These are phyloP conservation scores for Colistium nudipinnis DNA, from an alignment of 2,113 vertebrate species.

Conservation along the genomic window DNA sequence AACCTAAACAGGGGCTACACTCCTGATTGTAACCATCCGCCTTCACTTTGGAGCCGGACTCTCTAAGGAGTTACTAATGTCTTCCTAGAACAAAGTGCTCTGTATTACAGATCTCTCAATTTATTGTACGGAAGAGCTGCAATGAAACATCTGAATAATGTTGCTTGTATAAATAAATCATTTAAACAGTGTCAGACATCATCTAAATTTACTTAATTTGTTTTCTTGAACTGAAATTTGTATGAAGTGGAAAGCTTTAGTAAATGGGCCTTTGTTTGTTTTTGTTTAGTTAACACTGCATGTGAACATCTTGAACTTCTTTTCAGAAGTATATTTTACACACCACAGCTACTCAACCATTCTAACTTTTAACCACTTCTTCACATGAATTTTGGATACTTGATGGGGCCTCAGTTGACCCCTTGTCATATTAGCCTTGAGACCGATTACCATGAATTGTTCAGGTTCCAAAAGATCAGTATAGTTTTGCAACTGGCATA, in stretches of 20 bases:
- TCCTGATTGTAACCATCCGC: slow-evolving; percentile 19
- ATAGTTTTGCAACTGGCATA: slow-evolving; percentile 5
- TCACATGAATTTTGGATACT: background rate
- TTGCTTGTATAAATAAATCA: background rate
- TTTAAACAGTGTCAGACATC: background rate
- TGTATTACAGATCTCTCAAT: slow-evolving; percentile 13
- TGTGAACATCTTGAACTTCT: no score
- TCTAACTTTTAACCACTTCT: background rate
- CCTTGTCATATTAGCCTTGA: background rate
- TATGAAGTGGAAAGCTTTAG: background rate
- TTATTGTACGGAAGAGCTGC: slow-evolving; percentile 6
- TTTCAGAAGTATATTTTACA: background rate
- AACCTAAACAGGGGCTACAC: background rate
- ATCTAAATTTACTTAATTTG: background rate
- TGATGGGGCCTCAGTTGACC: background rate
- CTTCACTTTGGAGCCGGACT: slow-evolving; percentile 14
- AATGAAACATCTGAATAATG: background rate
- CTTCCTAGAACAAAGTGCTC: slow-evolving; percentile 13
- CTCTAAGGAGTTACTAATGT: background rate
- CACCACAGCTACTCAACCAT: background rate
- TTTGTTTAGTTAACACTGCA: background rate
- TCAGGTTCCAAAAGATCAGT: slow-evolving; percentile 19
- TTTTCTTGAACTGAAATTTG: background rate
- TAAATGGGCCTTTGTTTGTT: background rate
- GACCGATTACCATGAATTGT: slow-evolving; percentile 18